Percentiles rank a stretch among this genome's conserved stretches.
phyloP scores from a whole-genome alignment of 1,140 invertebrate species.

The Macrostomum lignano region DNA sequence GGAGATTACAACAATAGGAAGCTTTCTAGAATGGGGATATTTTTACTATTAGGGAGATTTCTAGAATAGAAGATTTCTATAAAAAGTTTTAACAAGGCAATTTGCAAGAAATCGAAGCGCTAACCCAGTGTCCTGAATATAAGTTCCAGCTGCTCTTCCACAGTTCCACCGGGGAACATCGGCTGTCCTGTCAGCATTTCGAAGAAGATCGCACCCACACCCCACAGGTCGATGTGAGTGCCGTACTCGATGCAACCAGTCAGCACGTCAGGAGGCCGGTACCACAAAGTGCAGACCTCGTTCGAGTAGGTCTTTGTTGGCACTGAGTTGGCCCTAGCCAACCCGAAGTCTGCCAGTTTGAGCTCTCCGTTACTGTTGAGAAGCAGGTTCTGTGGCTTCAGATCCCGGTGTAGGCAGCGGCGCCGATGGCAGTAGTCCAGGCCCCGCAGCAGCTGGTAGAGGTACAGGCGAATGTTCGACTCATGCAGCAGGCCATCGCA shows the following conservation, averaged over 20 bases:
- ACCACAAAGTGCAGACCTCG: conserved; percentile 51
- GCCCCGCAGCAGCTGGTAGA: conserved; percentile 40
- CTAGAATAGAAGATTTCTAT: no score
- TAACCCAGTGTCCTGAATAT: conserved; percentile 28
- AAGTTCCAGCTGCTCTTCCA: conserved; percentile 37
- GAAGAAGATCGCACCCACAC: conserved; percentile 52
- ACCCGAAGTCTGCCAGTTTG: conserved; percentile 40
- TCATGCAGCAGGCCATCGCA: conserved; percentile 36
- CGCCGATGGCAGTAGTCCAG: conserved; percentile 39
- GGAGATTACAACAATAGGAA: no score
- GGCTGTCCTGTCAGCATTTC: conserved; percentile 40
- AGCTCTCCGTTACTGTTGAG: conserved; percentile 41
- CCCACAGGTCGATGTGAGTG: conserved; percentile 45
- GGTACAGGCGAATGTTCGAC: conserved; percentile 40
- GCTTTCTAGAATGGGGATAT: no score
- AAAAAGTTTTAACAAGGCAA: no score
- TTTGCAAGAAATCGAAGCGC: no score
- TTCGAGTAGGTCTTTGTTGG: conserved; percentile 46
- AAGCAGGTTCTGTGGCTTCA: conserved; percentile 42
- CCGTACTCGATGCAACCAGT: conserved; percentile 40
- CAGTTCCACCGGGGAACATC: conserved; percentile 38
- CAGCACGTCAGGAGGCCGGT: conserved; percentile 41
- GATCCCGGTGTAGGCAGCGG: conserved; percentile 39
- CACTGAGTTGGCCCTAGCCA: conserved; percentile 50
- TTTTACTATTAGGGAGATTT: no score